Evolutionary conservation across 2,113 vertebrate genomes (phyloP).

Genomic region (Cebidichthys violaceus): DNA sequence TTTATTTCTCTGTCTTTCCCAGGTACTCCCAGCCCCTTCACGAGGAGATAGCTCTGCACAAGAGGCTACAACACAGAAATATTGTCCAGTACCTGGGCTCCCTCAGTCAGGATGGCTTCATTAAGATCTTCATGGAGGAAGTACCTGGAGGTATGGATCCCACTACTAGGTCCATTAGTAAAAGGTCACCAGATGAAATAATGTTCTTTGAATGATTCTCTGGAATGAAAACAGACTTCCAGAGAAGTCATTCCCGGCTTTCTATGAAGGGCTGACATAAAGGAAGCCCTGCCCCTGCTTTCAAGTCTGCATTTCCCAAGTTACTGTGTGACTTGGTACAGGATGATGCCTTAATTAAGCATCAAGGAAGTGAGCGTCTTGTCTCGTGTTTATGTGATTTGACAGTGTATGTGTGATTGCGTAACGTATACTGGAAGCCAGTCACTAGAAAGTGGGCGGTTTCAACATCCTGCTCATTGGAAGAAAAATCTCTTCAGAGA

Average conservation of each 20-base stretch:
- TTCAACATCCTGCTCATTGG: slow-evolving; percentile 13
- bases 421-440: slow-evolving; percentile 37
- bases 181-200: background rate
- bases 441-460: slow-evolving; percentile 41
- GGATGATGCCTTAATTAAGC: background rate
- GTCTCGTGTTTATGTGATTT: slow-evolving; percentile 7
- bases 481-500: slow-evolving; percentile 1
- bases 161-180: background rate
- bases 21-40: slow-evolving; percentile 94
- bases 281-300: background rate
- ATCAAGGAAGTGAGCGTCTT: slow-evolving; percentile 23
- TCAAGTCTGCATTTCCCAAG: background rate
- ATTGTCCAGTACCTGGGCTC: slow-evolving; percentile 95
- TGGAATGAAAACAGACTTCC: background rate
- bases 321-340: background rate
- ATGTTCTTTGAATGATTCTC: background rate
- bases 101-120: slow-evolving; percentile 90
- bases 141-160: slow-evolving; percentile 90
- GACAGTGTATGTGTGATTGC: slow-evolving; percentile 27
- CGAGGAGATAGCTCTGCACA: slow-evolving; percentile 93
- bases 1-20: background rate
- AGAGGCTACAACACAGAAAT: slow-evolving; percentile 91
- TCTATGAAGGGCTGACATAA: background rate
- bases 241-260: background rate
- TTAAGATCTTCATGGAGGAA: slow-evolving; percentile 98